A percentile compares a stretch with the other conserved stretches of the same genome.
Evolutionary conservation across 2,888 invertebrate species (phyloP).

Genomic region (Abscondita cerata): DNA sequence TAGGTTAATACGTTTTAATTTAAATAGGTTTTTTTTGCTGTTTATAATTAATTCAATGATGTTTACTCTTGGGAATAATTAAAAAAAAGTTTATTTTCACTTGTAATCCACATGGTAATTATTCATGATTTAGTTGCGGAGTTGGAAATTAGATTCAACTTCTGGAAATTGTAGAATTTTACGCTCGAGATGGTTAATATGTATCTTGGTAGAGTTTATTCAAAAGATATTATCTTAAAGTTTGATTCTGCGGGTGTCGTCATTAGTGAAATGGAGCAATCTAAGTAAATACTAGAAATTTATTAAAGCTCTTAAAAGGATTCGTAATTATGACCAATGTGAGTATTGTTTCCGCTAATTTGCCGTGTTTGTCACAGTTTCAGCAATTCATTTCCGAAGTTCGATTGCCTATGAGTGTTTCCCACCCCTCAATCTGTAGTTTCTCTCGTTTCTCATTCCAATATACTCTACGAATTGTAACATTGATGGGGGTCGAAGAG

Average conservation of each 20-base stretch:
- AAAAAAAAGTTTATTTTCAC: not conserved
- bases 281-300: constrained; percentile 29
- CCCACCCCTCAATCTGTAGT: constrained; percentile 32
- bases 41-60: too few relatives aligned
- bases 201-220: constrained; percentile 15
- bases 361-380: constrained; percentile 43
- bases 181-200: constrained; percentile 12
- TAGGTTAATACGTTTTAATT: too few relatives aligned
- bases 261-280: constrained; percentile 25
- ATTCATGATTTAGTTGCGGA: constrained; percentile 9
- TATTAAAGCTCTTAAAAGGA: constrained; percentile 32
- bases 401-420: constrained; percentile 42
- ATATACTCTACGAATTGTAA: constrained; percentile 20
- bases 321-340: constrained; percentile 35
- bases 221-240: constrained; percentile 15
- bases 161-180: constrained; percentile 17
- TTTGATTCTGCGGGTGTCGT: constrained; percentile 21
- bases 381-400: constrained; percentile 44
- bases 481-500: constrained; percentile 33
- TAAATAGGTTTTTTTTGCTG: too few relatives aligned
- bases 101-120: constrained; percentile 9
- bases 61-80: too few relatives aligned
- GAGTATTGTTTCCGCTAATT: constrained; percentile 45
- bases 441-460: constrained; percentile 4
- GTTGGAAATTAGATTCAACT: constrained; percentile 11